Conservation (phyloP, 2,797 vertebrate genomes). For the Clarias platycephalus region DNA sequence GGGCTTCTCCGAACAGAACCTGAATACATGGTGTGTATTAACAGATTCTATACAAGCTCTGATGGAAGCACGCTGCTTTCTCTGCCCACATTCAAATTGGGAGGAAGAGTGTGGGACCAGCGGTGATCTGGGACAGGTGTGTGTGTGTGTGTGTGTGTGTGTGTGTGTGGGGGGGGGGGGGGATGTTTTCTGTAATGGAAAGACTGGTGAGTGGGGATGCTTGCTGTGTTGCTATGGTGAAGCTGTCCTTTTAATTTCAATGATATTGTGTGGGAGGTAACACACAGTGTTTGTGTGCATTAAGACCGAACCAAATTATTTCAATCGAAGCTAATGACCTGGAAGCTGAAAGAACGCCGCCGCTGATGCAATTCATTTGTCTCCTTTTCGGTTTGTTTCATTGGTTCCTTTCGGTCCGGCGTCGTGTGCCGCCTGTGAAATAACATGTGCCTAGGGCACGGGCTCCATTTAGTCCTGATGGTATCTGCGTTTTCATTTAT, state of each 20-base stretch:
- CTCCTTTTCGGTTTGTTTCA: background rate
- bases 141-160: slow-evolving; percentile 22
- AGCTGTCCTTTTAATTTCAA: slow-evolving; percentile 33
- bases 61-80: slow-evolving; percentile 11
- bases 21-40: slow-evolving; percentile 14
- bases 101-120: slow-evolving; percentile 20
- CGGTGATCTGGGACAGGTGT: slow-evolving; percentile 13
- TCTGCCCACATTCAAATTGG: slow-evolving; percentile 35
- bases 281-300: slow-evolving; percentile 16
- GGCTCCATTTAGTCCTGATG: background rate
- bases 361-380: background rate
- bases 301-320: slow-evolving; percentile 4
- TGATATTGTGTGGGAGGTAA: slow-evolving; percentile 23
- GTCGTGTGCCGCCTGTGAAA: background rate
- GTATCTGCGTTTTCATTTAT: slow-evolving; percentile 26
- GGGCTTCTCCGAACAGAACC: slow-evolving; percentile 11
- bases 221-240: slow-evolving; percentile 48
- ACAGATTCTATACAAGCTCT: slow-evolving; percentile 18
- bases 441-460: background rate
- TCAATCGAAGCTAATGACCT: slow-evolving; percentile 4
- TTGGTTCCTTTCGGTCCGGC: background rate
- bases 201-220: slow-evolving; percentile 18
- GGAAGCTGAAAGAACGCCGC: background rate
- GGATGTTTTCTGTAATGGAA: slow-evolving; percentile 16
- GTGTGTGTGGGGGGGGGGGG: slow-evolving; percentile 18